phyloP scores from a whole-genome alignment of 2,113 vertebrate species.

The Glaucomys volans region DNA sequence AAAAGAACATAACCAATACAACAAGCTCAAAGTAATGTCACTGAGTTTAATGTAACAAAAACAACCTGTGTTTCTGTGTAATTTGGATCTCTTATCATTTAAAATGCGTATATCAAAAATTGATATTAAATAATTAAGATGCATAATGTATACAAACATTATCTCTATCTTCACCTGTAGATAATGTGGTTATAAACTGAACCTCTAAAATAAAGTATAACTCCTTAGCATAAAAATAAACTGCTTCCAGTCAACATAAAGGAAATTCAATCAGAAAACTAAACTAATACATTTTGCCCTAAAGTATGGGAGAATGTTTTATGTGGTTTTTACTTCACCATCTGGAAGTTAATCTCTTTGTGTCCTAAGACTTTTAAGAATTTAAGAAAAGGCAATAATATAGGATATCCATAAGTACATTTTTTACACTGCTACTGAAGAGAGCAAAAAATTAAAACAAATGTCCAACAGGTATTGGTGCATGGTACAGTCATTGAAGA shows the following conservation, averaged over 20 bases:
- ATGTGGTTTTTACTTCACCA: background rate
- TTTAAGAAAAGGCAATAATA: slow-evolving; percentile 18
- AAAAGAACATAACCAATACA: slow-evolving; percentile 1
- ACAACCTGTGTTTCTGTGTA: background rate
- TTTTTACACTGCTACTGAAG: background rate
- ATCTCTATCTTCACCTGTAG: background rate
- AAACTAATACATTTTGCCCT: slow-evolving; percentile 1
- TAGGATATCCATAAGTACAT: background rate
- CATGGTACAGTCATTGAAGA: background rate
- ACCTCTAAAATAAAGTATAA: background rate
- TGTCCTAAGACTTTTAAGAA: slow-evolving; percentile 4
- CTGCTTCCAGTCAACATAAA: slow-evolving; percentile 1
- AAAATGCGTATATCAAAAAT: background rate
- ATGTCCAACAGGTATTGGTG: background rate
- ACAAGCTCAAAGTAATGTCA: background rate
- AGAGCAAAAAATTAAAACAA: background rate
- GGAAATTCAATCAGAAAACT: background rate
- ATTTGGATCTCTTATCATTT: background rate
- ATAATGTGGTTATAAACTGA: slow-evolving; percentile 5
- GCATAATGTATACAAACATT: background rate
- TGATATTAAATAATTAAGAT: background rate
- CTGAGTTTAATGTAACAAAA: background rate
- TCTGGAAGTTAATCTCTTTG: slow-evolving; percentile 35
- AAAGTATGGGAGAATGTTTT: slow-evolving; percentile 26
- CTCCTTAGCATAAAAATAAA: slow-evolving; percentile 15